Conservation (phyloP, 2,797 vertebrate genomes). For the Dendrocincla fuliginosa region DNA sequence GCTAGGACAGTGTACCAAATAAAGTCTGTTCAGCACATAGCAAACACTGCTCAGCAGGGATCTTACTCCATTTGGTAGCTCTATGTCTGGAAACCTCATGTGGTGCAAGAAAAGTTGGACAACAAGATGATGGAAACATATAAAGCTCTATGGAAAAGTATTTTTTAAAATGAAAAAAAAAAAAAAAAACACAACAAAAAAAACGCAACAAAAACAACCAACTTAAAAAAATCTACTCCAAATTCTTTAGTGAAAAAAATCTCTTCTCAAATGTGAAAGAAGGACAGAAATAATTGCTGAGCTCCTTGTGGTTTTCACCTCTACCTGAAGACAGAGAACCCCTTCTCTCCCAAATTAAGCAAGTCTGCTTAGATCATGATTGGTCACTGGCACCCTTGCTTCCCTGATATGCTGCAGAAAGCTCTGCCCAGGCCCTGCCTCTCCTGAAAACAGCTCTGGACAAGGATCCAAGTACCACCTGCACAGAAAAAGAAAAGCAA, state of each 20-base stretch:
- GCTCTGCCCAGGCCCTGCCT: background rate
- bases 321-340: background rate
- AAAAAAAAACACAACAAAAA: no score
- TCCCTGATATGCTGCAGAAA: rapidly evolving
- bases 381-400: rapidly evolving
- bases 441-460: background rate
- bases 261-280: background rate
- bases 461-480: rapidly evolving
- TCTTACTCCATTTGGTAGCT: rapidly evolving
- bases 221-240: background rate
- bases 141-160: background rate
- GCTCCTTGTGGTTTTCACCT: background rate
- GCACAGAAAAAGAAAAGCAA: background rate
- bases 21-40: background rate
- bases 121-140: background rate
- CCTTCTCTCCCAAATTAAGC: background rate
- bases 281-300: background rate
- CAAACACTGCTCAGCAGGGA: rapidly evolving
- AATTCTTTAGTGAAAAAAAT: background rate
- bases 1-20: rapidly evolving
- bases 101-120: rapidly evolving
- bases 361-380: background rate
- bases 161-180: background rate
- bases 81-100: background rate
- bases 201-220: no score